Evolutionary conservation across 2,888 invertebrate genomes (phyloP), one percentile per base, ranked within the genome.

Genomic region (Petrolisthes cinctipes): DNA sequence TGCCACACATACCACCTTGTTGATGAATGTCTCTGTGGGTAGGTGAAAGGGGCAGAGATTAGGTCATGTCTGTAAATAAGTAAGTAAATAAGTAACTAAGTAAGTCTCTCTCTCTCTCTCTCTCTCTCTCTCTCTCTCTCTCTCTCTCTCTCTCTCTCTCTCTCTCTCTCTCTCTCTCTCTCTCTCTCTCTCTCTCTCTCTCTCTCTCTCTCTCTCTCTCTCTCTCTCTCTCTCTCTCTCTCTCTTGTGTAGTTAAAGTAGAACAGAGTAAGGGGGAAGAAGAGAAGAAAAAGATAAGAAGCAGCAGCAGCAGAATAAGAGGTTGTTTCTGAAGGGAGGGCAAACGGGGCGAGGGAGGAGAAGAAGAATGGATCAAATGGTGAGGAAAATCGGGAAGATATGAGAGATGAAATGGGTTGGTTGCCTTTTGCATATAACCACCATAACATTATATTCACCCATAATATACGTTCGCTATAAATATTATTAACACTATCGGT

Each of bases 1-100:
- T 92, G 97, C 97, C 93, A 98, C 97, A 93, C 98, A 99, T 91
- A 97, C 97, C 92, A 97, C 96, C 94, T 97, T 97, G 93, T 97
- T 97, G 91, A 97, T 95, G 94, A 98, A 98, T 93, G 97, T 97
- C 93, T 97, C 98, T 98, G 95, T 92, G 68, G 66, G 9, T 2
- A 9, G 53, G 9, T 14, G 23, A 20, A 20, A 56, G n/a, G 20
- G 56, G 5, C 1, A 17, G 9, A 20, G 80, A 57, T 5, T 17
- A n/a, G 80, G n/a, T 23, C 6, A 14, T 80, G 57, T 80, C 9
- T 80, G 57, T 80, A 4, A n/a, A n/a, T n/a, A n/a, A n/a, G n/a
- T n/a, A n/a, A n/a, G n/a, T n/a, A n/a, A n/a, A n/a, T n/a, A n/a
- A n/a, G n/a, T n/a, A n/a, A n/a, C n/a, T n/a, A n/a, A n/a, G n/a